Base-by-base conservation (phyloP, 2,113 vertebrate species). In the Chloroceryle aenea region DNA sequence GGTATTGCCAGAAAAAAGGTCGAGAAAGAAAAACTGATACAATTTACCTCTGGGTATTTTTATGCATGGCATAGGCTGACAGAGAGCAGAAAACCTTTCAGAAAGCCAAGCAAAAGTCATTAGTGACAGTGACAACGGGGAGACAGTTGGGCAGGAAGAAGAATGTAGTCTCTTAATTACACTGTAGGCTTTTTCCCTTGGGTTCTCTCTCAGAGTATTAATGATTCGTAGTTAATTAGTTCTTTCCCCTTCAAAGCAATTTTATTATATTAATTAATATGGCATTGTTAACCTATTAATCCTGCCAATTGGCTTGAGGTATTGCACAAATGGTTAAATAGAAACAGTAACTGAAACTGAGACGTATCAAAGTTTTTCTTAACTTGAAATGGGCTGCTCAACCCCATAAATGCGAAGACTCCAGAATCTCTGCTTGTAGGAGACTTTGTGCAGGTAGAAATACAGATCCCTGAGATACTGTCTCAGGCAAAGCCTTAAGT, bases 111-210 rank as follows among this genome's bases (percentile, higher is more conserved):
- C 20, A 12, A 52, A 93, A 93, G 63, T 93, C 64, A 59, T 88
- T 64, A 87, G 52, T 90, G 85, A 85, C 59, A 84, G 75, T 56
- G 69, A 81, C 75, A 84, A 29, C 40, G 30, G 52, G 71, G 82
- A 94, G 52, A 90, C 9, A 64, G 56, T 23, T 90, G 61, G 67
- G 50, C 56, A 93, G 6, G 38, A 81, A 86, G 67, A 84, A 94
- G 88, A 94, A 75, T 40, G 17, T 85, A 17, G 84, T 94, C 63
- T 74, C 27, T 95, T 97, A 96, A 96, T 96, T 94, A 97, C 77
- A 88, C 38, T 64, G 63, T 77, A 90, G 79, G 72, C 72, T 64
- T 95, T 88, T 88, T 56, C 96, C 90, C 92, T 72, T 88, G 93
- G 64, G 93, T 91, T 91, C 61, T 92, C 47, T 72, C 47, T 87